A percentile compares a stretch with the other conserved stretches of the same genome.
phyloP scores from a whole-genome alignment of 2,888 invertebrate genomes.

The Notodonta ziczac region DNA sequence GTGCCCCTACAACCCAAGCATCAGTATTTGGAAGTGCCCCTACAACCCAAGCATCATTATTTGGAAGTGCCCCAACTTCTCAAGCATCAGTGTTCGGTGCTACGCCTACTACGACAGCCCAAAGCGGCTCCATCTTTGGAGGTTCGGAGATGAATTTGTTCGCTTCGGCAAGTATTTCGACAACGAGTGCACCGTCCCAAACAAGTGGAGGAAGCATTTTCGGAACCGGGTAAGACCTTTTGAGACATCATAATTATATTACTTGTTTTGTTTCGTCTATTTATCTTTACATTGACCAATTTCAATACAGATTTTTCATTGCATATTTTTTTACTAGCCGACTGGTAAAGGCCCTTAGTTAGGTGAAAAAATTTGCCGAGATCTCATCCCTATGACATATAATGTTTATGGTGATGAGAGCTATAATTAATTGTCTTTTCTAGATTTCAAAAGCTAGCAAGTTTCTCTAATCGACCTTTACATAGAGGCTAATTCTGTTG shows the following conservation, averaged over 20 bases:
- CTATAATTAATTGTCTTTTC: no score
- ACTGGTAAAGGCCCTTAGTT: no score
- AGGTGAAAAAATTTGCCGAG: no score
- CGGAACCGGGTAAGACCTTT: conserved; percentile 60
- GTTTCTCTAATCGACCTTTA: no score
- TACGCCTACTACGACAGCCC: conserved; percentile 53
- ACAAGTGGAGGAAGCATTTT: conserved; percentile 67
- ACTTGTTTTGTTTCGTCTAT: no score
- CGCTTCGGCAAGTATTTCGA: conserved; percentile 75
- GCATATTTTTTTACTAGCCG: no score
- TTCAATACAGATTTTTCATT: no score
- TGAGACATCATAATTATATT: neutral
- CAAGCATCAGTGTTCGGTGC: conserved; percentile 53
- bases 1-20: conserved; percentile 30
- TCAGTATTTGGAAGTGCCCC: conserved; percentile 34
- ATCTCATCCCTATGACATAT: no score
- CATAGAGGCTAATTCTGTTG: no score
- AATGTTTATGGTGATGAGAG: no score
- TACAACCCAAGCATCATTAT: conserved; percentile 33
- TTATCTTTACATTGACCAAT: no score
- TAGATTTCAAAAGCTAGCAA: no score
- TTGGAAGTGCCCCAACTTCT: conserved; percentile 37
- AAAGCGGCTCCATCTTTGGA: conserved; percentile 64
- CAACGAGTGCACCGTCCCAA: conserved; percentile 63
- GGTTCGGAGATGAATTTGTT: conserved; percentile 66